A percentile compares a stretch with the other conserved stretches of the same genome.
Conservation (phyloP, 1,140 invertebrate genomes). For the Pseudoatta argentina region DNA sequence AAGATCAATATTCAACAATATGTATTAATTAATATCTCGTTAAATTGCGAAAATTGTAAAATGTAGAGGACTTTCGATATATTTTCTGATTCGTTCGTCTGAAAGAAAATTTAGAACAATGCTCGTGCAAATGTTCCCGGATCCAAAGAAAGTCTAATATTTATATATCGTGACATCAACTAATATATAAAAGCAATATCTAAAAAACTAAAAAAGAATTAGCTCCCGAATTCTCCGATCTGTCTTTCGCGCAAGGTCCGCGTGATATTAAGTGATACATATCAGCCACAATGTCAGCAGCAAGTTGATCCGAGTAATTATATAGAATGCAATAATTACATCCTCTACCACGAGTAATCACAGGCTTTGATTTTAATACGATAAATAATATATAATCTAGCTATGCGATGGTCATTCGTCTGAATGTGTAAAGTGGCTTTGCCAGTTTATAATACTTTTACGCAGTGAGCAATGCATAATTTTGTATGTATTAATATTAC, state of each 20-base stretch:
- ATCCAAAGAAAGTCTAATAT: conserved; percentile 49
- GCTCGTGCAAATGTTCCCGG: conserved; percentile 26
- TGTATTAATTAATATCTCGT: no score
- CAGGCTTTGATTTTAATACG: conserved; percentile 40
- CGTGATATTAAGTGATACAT: conserved; percentile 24
- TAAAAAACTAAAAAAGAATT: conserved; percentile 71
- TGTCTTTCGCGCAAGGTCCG: conserved; percentile 47
- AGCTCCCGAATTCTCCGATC: conserved; percentile 48
- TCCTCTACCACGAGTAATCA: conserved; percentile 18
- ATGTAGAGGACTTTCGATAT: no score
- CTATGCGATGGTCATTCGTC: conserved; percentile 60
- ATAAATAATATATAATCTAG: conserved; percentile 46
- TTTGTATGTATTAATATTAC: conserved; percentile 25
- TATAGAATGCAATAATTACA: conserved; percentile 24
- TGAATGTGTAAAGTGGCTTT: conserved; percentile 66
- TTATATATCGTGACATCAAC: conserved; percentile 67
- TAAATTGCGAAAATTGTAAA: no score
- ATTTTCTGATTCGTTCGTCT: neutral
- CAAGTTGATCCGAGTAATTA: conserved; percentile 5
- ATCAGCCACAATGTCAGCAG: conserved; percentile 11
- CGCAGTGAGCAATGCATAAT: conserved; percentile 41
- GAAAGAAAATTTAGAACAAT: neutral
- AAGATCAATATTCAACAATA: no score
- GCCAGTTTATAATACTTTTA: conserved; percentile 65
- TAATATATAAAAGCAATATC: conserved; percentile 76